Evolutionary conservation across 2,797 vertebrate species (phyloP).

Genomic region (Chrysolophus pictus): DNA sequence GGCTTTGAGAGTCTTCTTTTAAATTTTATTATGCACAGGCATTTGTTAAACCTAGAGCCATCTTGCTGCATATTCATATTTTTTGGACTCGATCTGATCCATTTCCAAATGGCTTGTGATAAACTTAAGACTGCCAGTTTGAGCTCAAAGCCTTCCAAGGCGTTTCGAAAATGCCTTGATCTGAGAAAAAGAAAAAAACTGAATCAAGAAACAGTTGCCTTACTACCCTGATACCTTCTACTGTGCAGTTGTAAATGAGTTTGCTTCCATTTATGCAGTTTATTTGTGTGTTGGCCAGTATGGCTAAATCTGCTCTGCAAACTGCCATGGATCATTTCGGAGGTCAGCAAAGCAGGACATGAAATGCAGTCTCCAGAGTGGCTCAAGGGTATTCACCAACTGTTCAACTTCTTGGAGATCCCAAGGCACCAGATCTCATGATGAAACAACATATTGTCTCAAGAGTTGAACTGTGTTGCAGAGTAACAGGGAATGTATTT

Average conservation of each 20-base stretch:
- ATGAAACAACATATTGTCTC: not conserved
- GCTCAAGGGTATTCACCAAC: not conserved
- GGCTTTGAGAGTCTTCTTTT: not conserved
- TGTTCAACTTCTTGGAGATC: not conserved
- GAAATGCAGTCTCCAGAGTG: not conserved
- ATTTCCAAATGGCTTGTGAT: not conserved
- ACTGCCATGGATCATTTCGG: not conserved
- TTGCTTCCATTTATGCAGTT: not conserved
- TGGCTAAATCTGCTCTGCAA: not conserved
- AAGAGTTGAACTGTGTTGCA: not conserved
- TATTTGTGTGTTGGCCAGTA: not conserved
- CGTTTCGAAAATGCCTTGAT: not conserved
- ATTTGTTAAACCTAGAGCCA: not conserved
- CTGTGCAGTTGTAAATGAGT: not conserved
- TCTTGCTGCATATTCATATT: not conserved
- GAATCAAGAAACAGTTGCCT: not conserved
- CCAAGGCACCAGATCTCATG: not conserved
- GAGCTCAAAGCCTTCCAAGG: not conserved
- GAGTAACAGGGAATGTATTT: not conserved
- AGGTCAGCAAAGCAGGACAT: not conserved
- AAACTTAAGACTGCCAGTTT: not conserved
- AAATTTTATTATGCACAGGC: not conserved
- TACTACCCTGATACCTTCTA: not conserved
- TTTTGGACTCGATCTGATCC: not conserved
- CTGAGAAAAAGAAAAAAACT: not conserved